These are phyloP conservation scores for Ceratotherium simum DNA, from an alignment of 2,113 vertebrate genomes.

Conservation along the genomic window DNA sequence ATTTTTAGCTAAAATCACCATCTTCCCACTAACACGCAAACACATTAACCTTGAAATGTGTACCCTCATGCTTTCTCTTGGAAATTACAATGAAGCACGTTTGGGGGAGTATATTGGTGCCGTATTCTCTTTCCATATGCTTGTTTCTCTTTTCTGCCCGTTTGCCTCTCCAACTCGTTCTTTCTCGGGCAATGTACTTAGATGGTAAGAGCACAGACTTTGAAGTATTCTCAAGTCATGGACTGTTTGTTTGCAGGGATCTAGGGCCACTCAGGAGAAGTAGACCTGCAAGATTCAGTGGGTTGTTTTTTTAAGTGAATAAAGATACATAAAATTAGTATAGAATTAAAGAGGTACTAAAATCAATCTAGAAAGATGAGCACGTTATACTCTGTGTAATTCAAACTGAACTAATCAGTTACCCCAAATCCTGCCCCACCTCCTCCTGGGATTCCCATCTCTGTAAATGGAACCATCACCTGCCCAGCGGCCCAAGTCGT, in stretches of 20 bases:
- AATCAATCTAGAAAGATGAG: not conserved
- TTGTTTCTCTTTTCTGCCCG: not conserved
- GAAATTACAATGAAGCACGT: conserved; percentile 37
- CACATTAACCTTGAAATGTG: conserved; percentile 70
- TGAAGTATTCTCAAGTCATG: not conserved
- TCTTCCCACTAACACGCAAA: conserved; percentile 61
- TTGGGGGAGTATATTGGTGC: not conserved
- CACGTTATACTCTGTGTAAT: not conserved
- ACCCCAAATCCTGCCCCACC: not conserved
- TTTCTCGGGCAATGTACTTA: not conserved
- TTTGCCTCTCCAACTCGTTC: not conserved
- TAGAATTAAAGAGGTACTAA: conserved; percentile 4
- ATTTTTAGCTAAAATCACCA: conserved; percentile 66
- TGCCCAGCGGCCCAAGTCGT: not conserved
- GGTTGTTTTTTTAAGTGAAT: not conserved
- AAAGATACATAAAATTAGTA: not conserved
- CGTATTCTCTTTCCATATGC: not conserved
- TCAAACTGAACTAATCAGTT: not conserved
- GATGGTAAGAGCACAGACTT: not conserved
- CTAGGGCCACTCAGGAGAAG: not conserved
- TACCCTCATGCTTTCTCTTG: conserved; percentile 51
- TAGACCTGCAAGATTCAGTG: not conserved
- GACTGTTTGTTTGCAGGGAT: not conserved
- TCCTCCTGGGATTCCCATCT: not conserved
- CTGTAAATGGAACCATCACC: not conserved